phyloP scores from a whole-genome alignment of 2,888 invertebrate genomes.

The Nasonia oneida region DNA sequence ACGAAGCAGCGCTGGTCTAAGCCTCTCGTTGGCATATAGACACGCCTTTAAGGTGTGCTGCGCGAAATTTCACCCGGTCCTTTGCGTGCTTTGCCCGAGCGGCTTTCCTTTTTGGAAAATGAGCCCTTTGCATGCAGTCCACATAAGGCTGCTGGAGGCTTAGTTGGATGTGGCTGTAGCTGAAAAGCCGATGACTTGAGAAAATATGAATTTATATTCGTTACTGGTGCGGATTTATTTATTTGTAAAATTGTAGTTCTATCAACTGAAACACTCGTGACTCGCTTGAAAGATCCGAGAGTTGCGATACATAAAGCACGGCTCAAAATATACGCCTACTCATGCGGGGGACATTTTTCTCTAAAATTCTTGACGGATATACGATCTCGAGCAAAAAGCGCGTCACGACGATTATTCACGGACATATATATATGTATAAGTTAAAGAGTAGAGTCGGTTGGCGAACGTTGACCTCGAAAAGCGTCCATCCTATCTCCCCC shows the following conservation, averaged over 20 bases:
- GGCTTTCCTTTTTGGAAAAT: background rate
- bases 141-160: no score
- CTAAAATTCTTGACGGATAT: background rate
- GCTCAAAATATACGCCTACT: background rate
- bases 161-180: background rate
- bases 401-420: background rate
- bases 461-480: constrained; percentile 12
- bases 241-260: no score
- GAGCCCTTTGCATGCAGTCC: background rate
- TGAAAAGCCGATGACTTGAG: background rate
- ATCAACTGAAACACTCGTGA: no score
- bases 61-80: background rate
- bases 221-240: no score
- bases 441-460: background rate
- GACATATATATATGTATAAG: background rate
- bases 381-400: background rate
- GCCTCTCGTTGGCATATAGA: background rate
- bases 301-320: no score
- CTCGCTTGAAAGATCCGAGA: no score
- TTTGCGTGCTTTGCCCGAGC: background rate
- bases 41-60: background rate
- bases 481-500: background rate
- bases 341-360: background rate
- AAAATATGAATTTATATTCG: background rate
- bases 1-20: constrained; percentile 32